Percentiles rank a stretch among this genome's conserved stretches.
phyloP scores from a whole-genome alignment of 2,888 invertebrate species.

The Lamproptera curius region DNA sequence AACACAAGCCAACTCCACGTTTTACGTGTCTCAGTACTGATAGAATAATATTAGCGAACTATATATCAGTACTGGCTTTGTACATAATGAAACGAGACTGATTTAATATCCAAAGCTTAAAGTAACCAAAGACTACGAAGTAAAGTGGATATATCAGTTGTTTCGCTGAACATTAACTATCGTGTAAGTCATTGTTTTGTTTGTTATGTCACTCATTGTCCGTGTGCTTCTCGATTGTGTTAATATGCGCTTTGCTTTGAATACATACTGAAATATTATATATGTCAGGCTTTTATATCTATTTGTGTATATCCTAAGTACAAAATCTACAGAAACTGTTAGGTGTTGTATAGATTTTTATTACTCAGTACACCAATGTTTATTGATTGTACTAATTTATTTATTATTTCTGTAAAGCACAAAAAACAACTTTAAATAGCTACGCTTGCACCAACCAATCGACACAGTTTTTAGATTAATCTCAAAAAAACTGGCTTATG shows the following conservation, averaged over 20 bases:
- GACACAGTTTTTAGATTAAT: background rate
- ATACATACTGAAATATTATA: conserved; percentile 36
- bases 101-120: conserved; percentile 69
- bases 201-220: conserved; percentile 75
- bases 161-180: conserved; percentile 68
- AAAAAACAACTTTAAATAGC: background rate
- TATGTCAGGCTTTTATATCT: conserved; percentile 6
- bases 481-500: background rate
- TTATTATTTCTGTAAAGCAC: background rate
- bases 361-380: background rate
- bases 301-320: background rate
- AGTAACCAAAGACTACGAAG: conserved; percentile 60
- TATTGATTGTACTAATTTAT: background rate
- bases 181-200: conserved; percentile 78
- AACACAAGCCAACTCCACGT: conserved; percentile 80
- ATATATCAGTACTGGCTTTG: conserved; percentile 57
- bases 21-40: conserved; percentile 81
- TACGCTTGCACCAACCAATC: background rate
- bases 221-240: conserved; percentile 71
- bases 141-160: conserved; percentile 64
- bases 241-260: conserved; percentile 68
- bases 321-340: background rate
- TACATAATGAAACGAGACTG: conserved; percentile 74
- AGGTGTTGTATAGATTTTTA: background rate
- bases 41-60: conserved; percentile 44